Evolutionary conservation across 2,113 vertebrate genomes (phyloP), one percentile per base, ranked within the genome.

Genomic region (Rhineura floridana): DNA sequence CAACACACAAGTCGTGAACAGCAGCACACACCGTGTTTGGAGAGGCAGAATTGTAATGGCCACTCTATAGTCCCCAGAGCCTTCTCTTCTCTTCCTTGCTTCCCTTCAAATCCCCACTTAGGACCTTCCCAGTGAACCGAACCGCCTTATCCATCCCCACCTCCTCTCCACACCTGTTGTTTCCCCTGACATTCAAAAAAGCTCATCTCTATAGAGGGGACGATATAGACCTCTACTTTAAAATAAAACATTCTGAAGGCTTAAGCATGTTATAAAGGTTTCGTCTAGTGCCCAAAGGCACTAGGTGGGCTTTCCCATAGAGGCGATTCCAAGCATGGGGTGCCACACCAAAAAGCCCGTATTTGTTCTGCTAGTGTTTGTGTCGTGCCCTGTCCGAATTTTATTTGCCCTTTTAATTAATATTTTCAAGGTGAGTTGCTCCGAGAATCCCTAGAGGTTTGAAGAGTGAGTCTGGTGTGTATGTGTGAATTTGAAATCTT

Each of bases 1-100:
- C 50, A 78, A 83, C 65, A 70, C 89, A 50, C 90, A 0, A 23
- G 13, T 4, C 0, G 0, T 0, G 0, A 85, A 23, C 15, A 33
- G 3, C 0, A 19, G 36, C 15, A 82, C 44, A 78, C 72, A 0
- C 12, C 7, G 1, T 30, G 63, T 23, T 70, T 33, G 23, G 30
- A 46, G 36, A 62, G 2, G 0, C 44, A 72, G 83, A 87, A 84
- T 1, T 63, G 0, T 0, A 52, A 55, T 15, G 13, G 44, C 15
- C 69, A 8, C 23, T 50, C 2, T 23, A 1, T 63, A 36, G 42
- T 82, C 59, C 59, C 28, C 19, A 11, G 9, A 55, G 4, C 25
- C 8, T 50, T 25, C 44, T 19, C 39, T 30, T 46, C 12, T 48
- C 42, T 42, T 25, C 17, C 4, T 17, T 50, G 52, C 33, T 17